Evolutionary conservation across 2,797 vertebrate genomes (phyloP), one percentile per base, ranked within the genome.

Genomic region (Gouania willdenowi): DNA sequence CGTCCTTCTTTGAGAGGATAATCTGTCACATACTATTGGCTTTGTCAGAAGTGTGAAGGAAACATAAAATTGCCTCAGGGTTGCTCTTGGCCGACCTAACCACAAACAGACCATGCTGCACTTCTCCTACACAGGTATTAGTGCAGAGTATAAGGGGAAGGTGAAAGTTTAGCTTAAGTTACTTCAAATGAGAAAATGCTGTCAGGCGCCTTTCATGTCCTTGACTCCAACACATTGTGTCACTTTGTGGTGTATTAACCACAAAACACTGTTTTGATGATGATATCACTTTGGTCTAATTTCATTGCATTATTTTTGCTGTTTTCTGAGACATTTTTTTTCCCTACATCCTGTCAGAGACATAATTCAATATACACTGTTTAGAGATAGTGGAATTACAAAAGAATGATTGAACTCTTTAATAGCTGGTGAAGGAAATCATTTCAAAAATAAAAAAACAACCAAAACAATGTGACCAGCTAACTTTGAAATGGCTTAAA

Each of bases 141-240:
- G 26, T 71, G 66, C 54, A 51, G 69, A 43, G 74, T 61, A 55
- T 52, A 56, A 83, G 68, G 44, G 62, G 64, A 64, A 80, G 64
- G 81, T 68, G 71, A 79, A 79, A 55, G 71, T 82, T 74, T 81
- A 88, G 84, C 79, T 87, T 87, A 85, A 81, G 85, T 91, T 90
- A 87, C 87, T 78, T 73, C 48, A 87, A 89, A 90, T 90, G 74
- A 87, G 82, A 89, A 90, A 84, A 86, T 85, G 78, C 87, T 90
- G 88, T 86, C 72, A 71, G 41, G 17, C 49, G 39, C 32, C 88
- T 90, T 91, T 91, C 77, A 90, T 81, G 86, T 89, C 26, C 40
- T 35, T 29, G 12, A 56, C 69, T 81, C 57, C 52, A 74, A 74
- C 32, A 34, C 60, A 54, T 51, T 56, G 62, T 23, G 62, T 74